Conservation (phyloP, 2,888 invertebrate genomes). For the Himalopsyche kuldschensis region DNA sequence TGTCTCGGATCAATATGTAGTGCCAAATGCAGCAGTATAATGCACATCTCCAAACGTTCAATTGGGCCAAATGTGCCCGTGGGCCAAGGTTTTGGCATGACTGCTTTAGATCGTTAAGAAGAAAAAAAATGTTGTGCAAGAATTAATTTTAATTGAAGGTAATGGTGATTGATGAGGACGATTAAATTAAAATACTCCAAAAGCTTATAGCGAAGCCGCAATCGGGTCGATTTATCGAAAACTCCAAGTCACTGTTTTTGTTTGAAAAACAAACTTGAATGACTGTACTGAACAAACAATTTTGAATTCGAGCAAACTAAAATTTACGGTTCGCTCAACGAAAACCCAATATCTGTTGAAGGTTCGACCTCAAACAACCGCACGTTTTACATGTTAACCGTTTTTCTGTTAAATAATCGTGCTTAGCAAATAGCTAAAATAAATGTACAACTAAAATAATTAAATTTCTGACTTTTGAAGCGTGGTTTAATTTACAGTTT, state of each 20-base stretch:
- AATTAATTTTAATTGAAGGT: not conserved
- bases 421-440: not conserved
- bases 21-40: no score
- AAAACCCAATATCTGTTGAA: not conserved
- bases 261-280: not conserved
- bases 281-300: not conserved
- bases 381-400: not conserved
- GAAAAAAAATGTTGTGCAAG: not conserved
- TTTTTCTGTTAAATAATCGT: not conserved
- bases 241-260: not conserved
- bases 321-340: not conserved
- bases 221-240: not conserved
- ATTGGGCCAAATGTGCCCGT: no score
- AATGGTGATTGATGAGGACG: not conserved
- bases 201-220: not conserved
- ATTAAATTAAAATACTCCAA: not conserved
- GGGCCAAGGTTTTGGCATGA: no score
- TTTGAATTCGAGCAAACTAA: not conserved
- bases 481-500: not conserved
- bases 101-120: not conserved
- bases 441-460: not conserved
- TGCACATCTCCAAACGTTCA: no score
- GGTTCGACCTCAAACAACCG: not conserved
- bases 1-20: no score
- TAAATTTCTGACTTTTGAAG: not conserved